Evolutionary conservation across 2,797 vertebrate genomes (phyloP).

Genomic region (Sarcophilus harrisii): DNA sequence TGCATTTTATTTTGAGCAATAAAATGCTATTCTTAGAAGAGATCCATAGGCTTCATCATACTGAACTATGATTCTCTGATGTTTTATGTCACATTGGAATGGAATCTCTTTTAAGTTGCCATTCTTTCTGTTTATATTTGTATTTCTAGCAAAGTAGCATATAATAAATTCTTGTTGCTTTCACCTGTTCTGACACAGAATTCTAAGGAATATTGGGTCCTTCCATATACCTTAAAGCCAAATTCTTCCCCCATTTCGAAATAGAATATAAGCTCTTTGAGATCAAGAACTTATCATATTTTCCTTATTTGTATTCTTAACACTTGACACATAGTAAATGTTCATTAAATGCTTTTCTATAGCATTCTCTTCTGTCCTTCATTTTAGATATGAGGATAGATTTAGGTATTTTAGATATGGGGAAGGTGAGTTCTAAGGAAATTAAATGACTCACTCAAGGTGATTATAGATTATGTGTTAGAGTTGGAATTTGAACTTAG

Average conservation of each 20-base stretch:
- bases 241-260: neutral
- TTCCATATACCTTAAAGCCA: neutral
- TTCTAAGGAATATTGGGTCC: neutral
- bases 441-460: neutral
- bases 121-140: neutral
- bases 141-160: neutral
- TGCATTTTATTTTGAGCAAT: neutral
- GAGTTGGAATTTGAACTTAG: neutral
- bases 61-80: too few relatives aligned
- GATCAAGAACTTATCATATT: neutral
- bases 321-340: neutral
- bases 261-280: neutral
- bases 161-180: neutral
- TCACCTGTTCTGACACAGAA: neutral
- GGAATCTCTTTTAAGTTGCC: neutral
- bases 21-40: neutral
- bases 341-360: neutral
- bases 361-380: neutral
- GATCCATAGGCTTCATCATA: neutral
- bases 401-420: neutral
- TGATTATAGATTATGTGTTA: neutral
- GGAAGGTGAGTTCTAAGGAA: neutral
- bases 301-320: neutral
- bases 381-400: neutral
- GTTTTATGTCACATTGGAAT: neutral